Conservation (phyloP, 2,888 invertebrate genomes). For the Hylaea fasciaria region DNA sequence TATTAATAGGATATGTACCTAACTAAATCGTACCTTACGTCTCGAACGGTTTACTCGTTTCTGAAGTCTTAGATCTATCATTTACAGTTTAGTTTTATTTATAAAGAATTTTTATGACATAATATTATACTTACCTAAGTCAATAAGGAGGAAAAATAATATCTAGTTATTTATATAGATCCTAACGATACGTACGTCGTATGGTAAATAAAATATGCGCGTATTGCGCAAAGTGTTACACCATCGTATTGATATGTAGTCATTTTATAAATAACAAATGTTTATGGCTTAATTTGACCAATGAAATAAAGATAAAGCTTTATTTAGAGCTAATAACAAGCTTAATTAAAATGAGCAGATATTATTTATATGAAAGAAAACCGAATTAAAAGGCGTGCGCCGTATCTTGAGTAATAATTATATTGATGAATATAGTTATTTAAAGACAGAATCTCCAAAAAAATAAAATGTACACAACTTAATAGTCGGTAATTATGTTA, state of each 20-base stretch:
- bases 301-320: slow-evolving; percentile 20
- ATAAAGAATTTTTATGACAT: too few species aligned
- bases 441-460: too few species aligned
- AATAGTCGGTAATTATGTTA: background rate
- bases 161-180: background rate
- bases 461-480: too few species aligned
- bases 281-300: slow-evolving; percentile 19
- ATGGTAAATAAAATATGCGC: slow-evolving; percentile 4
- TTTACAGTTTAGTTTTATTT: too few species aligned
- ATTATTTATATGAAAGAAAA: too few species aligned
- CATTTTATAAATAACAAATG: slow-evolving; percentile 14
- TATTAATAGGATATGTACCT: too few species aligned
- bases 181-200: background rate
- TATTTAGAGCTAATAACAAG: slow-evolving; percentile 15
- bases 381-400: too few species aligned
- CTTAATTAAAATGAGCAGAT: slow-evolving; percentile 1
- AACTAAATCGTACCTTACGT: too few species aligned
- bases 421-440: too few species aligned
- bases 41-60: too few species aligned
- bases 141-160: background rate
- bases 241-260: slow-evolving; percentile 12
- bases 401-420: too few species aligned
- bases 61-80: too few species aligned
- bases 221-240: slow-evolving; percentile 11
- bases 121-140: background rate